Conservation (phyloP, 2,113 vertebrate genomes). For the Ramphastos sulfuratus region DNA sequence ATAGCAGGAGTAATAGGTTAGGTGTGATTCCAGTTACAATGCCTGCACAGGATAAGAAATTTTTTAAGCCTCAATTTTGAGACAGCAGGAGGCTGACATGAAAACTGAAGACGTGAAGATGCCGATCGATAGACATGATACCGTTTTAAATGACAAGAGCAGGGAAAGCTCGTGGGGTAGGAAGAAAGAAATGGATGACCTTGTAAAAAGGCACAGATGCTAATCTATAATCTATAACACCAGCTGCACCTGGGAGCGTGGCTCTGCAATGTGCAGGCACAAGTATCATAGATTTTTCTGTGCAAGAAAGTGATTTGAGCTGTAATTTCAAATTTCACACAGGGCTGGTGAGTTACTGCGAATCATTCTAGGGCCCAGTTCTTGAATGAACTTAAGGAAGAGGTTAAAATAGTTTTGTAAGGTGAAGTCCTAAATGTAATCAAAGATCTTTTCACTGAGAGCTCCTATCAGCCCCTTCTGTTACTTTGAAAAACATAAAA, state of each 20-base stretch:
- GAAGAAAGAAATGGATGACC: conserved; percentile 48
- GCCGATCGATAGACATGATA: conserved; percentile 49
- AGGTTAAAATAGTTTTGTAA: background rate
- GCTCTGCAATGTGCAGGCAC: background rate
- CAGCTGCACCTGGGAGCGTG: background rate
- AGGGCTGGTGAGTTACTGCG: background rate
- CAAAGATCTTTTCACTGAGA: background rate
- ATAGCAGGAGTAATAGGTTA: conserved; percentile 11
- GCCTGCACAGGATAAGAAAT: conserved; percentile 41
- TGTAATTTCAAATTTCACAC: conserved; percentile 45
- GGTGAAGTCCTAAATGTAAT: background rate
- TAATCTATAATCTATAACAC: conserved; percentile 47
- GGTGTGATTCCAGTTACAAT: conserved; percentile 57
- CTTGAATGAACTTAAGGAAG: conserved; percentile 3
- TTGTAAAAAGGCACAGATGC: conserved; percentile 56
- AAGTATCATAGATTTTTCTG: conserved; percentile 21
- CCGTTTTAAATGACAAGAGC: conserved; percentile 51
- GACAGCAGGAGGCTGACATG: conserved; percentile 34
- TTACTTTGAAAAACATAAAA: background rate
- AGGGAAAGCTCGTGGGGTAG: conserved; percentile 10
- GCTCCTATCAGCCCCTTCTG: background rate
- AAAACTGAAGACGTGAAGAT: conserved; percentile 60
- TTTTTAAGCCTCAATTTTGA: conserved; percentile 56
- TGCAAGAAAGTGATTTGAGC: background rate
- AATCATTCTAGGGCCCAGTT: background rate